Evolutionary conservation across 2,113 vertebrate genomes (phyloP).

Genomic region (Natator depressus): DNA sequence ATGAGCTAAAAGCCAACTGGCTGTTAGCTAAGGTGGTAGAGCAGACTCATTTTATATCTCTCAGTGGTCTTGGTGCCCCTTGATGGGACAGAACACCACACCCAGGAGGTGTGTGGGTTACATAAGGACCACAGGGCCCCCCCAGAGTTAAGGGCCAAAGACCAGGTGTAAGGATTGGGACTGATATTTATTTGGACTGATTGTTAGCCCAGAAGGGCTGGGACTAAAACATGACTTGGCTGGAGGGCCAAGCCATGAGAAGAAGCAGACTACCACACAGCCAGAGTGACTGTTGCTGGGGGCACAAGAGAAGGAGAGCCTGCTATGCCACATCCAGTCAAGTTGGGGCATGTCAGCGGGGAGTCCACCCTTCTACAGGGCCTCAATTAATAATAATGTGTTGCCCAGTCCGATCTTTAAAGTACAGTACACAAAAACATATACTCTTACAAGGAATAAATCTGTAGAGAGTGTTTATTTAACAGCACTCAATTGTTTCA

Average conservation of each 20-base stretch:
- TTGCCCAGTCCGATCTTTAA: neutral
- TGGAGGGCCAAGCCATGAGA: neutral
- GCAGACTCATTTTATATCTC: no score
- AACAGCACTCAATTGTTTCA: neutral
- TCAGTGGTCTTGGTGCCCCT: no score
- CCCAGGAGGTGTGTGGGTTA: no score
- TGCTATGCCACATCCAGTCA: neutral
- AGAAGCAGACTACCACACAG: neutral
- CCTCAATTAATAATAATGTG: neutral
- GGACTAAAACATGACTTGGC: neutral
- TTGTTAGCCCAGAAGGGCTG: neutral
- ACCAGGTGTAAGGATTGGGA: neutral
- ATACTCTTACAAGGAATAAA: neutral
- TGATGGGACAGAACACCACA: no score
- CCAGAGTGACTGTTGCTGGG: no score
- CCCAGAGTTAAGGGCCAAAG: neutral
- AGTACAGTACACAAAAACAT: no score
- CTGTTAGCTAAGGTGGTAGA: no score
- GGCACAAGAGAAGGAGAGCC: neutral
- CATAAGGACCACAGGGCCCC: neutral
- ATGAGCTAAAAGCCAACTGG: no score
- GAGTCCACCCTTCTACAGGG: neutral
- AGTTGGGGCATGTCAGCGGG: neutral
- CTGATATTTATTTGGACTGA: neutral
- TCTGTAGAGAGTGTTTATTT: neutral